Percentiles rank a stretch among this genome's conserved stretches.
These are phyloP conservation scores for Phalloptychus januarius DNA, from an alignment of 2,797 vertebrate genomes.

Conservation along the genomic window DNA sequence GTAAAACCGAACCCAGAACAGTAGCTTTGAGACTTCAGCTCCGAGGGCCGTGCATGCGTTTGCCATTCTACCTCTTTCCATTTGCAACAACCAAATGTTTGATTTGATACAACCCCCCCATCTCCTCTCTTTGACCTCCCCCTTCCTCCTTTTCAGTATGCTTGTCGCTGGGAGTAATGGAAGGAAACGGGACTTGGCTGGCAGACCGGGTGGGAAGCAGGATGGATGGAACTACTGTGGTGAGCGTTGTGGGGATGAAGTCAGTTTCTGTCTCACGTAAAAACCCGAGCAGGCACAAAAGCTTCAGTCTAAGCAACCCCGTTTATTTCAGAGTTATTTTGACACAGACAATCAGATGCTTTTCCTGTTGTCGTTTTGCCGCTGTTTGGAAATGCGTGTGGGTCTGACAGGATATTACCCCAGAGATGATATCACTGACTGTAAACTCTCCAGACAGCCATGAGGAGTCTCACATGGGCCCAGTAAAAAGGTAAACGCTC, in stretches of 20 bases:
- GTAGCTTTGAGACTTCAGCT: slow-evolving; percentile 64
- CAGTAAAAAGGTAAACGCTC: slow-evolving; percentile 58
- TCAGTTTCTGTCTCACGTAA: slow-evolving; percentile 76
- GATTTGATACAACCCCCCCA: slow-evolving; percentile 34
- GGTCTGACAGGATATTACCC: slow-evolving; percentile 33
- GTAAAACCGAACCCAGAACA: slow-evolving; percentile 66
- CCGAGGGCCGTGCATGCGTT: slow-evolving; percentile 29
- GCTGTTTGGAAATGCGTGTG: slow-evolving; percentile 44
- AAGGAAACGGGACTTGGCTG: slow-evolving; percentile 75
- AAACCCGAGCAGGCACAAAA: slow-evolving; percentile 56
- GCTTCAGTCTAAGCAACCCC: slow-evolving; percentile 43
- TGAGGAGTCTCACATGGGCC: slow-evolving; percentile 35
- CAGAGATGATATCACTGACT: slow-evolving; percentile 57
- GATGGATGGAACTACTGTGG: slow-evolving; percentile 79
- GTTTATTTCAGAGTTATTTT: slow-evolving; percentile 42
- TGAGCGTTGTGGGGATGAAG: slow-evolving; percentile 71
- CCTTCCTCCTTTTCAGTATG: slow-evolving; percentile 33
- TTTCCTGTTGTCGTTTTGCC: slow-evolving; percentile 23
- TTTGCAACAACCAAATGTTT: slow-evolving; percentile 42
- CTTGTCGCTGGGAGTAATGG: slow-evolving; percentile 54
- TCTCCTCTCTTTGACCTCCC: not conserved
- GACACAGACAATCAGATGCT: slow-evolving; percentile 27
- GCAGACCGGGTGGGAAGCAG: slow-evolving; percentile 54
- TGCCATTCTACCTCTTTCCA: slow-evolving; percentile 62
- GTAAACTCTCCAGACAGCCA: slow-evolving; percentile 41